Conservation (phyloP, 2,888 invertebrate species). For the Megastigmus dorsalis region DNA sequence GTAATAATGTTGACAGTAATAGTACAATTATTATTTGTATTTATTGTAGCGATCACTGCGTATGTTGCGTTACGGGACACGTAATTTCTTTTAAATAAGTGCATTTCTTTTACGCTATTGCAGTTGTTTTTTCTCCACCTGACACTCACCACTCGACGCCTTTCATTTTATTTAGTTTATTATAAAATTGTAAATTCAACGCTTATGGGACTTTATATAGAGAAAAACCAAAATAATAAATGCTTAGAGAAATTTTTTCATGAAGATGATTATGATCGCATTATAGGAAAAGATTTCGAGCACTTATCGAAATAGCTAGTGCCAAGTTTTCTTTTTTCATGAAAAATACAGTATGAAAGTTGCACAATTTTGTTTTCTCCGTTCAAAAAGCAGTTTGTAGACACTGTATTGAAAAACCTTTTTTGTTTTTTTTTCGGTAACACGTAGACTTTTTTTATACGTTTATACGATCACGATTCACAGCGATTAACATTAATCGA, state of each 20-base stretch:
- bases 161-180: neutral
- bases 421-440: constrained; percentile 43
- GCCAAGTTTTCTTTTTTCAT: constrained; percentile 38
- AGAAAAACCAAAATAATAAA: constrained; percentile 6
- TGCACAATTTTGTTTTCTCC: constrained; percentile 19
- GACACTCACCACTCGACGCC: constrained; percentile 26
- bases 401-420: constrained; percentile 42
- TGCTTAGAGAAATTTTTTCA: constrained; percentile 11
- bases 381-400: constrained; percentile 33
- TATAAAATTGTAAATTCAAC: constrained; percentile 46
- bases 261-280: constrained; percentile 1
- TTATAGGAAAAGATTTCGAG: constrained; percentile 6
- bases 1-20: constrained; percentile 63
- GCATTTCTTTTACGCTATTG: constrained; percentile 42
- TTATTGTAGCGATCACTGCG: constrained; percentile 62
- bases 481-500: constrained; percentile 55
- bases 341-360: constrained; percentile 52
- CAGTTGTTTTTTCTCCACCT: constrained; percentile 37
- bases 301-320: constrained; percentile 19
- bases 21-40: constrained; percentile 64
- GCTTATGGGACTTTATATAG: constrained; percentile 17
- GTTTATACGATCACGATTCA: constrained; percentile 53
- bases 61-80: constrained; percentile 55
- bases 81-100: constrained; percentile 38
- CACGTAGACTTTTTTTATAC: constrained; percentile 51